Percentiles rank a stretch among this genome's conserved stretches.
Evolutionary conservation across 2,797 vertebrate species (phyloP).

Genomic region (Acropternis orthonyx): DNA sequence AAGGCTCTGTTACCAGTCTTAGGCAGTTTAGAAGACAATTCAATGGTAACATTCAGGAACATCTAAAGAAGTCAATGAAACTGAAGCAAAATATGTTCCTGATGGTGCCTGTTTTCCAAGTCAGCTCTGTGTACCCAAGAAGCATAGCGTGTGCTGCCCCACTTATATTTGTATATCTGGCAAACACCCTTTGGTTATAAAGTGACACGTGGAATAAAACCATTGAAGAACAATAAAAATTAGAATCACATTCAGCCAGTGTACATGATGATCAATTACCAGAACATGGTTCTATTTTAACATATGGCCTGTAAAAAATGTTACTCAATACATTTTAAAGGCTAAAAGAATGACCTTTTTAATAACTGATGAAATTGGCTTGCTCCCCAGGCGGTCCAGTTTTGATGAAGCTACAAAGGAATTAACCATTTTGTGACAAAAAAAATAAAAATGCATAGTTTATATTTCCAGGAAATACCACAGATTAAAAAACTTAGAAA

Average conservation of each 20-base stretch:
- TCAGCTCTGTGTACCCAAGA: not conserved
- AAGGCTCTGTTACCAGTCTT: not conserved
- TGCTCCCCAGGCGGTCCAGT: slow-evolving; percentile 41
- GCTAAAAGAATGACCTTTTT: slow-evolving; percentile 38
- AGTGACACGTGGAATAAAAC: not conserved
- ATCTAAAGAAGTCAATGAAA: not conserved
- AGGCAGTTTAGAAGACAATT: not conserved
- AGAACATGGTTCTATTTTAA: slow-evolving; percentile 20
- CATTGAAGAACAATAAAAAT: slow-evolving; percentile 24
- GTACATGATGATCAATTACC: slow-evolving; percentile 16
- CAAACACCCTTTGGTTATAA: not conserved
- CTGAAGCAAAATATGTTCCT: not conserved
- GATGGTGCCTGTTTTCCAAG: not conserved
- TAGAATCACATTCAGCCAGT: not conserved
- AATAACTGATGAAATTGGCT: slow-evolving; percentile 54
- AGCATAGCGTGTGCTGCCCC: not conserved
- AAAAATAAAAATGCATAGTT: not conserved
- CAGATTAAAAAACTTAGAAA: not conserved
- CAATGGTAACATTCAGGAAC: not conserved
- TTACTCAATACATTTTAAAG: slow-evolving; percentile 37
- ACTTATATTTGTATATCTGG: not conserved
- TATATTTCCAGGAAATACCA: not conserved
- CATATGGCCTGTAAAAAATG: slow-evolving; percentile 28
- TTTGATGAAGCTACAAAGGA: slow-evolving; percentile 7
- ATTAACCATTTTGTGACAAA: slow-evolving; percentile 3